Evolutionary conservation across 2,797 vertebrate species (phyloP).

Genomic region (Spinus pinus): DNA sequence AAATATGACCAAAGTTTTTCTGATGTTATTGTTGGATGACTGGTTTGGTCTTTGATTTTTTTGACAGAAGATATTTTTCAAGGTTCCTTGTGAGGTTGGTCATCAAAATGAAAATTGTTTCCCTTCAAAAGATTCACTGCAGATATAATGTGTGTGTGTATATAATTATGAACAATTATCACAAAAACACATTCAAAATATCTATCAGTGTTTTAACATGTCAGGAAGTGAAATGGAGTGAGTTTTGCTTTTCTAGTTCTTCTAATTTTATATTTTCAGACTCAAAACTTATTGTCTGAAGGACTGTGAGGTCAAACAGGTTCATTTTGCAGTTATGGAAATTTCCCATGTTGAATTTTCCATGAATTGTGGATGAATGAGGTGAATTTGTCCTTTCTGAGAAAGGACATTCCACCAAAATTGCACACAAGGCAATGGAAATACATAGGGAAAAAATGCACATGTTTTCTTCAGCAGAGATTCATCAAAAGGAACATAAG

Average conservation of each 20-base stretch:
- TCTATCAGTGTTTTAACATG: background rate
- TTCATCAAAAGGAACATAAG: rapidly evolving
- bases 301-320: background rate
- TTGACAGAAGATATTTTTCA: background rate
- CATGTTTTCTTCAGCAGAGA: rapidly evolving
- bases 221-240: background rate
- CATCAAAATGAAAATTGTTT: background rate
- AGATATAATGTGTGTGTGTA: background rate
- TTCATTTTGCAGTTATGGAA: background rate
- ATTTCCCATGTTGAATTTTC: background rate
- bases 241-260: background rate
- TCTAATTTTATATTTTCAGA: background rate
- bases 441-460: rapidly evolving
- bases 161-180: background rate
- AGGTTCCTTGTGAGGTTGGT: background rate
- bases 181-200: background rate
- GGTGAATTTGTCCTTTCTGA: background rate
- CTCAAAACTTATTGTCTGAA: background rate
- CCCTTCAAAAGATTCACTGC: rapidly evolving
- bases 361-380: background rate
- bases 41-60: background rate
- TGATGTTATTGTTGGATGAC: background rate
- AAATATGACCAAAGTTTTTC: background rate
- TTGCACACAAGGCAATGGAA: background rate
- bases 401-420: background rate